Percentiles rank a stretch among this genome's conserved stretches.
Conservation (phyloP, 1,140 invertebrate species). For the Patella vulgata region DNA sequence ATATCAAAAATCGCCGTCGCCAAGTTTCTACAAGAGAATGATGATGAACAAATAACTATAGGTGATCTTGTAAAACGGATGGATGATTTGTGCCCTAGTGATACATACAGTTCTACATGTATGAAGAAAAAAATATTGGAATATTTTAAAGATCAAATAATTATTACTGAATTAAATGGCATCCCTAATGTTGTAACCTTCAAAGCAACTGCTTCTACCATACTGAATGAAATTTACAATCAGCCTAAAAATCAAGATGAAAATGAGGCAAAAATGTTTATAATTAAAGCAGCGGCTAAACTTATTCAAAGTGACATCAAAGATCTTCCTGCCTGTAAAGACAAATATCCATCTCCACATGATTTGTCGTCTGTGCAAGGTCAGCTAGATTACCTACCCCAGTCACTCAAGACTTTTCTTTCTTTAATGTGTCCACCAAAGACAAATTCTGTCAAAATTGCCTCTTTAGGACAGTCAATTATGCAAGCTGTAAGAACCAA, state of each 20-base stretch:
- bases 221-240: conserved; percentile 20
- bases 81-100: not conserved
- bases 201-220: conserved; percentile 11
- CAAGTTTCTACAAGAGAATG: not conserved
- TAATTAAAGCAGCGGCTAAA: conserved; percentile 16
- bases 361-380: conserved; percentile 4
- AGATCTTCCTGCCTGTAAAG: not conserved
- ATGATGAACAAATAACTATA: not conserved
- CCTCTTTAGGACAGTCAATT: conserved; percentile 42
- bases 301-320: conserved; percentile 18
- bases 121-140: conserved; percentile 21
- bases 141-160: conserved; percentile 14
- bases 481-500: conserved; percentile 40
- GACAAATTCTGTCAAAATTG: no score
- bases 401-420: no score
- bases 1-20: no score
- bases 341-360: conserved; percentile 1
- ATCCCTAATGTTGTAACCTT: conserved; percentile 15
- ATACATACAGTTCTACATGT: conserved; percentile 15
- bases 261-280: conserved; percentile 11
- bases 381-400: no score
- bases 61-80: not conserved
- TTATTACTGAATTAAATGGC: conserved; percentile 16
- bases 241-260: conserved; percentile 4
- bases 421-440: no score